Conservation (phyloP, 53 echinoderm and acorn worm species). For the Echinometra lucunter region DNA sequence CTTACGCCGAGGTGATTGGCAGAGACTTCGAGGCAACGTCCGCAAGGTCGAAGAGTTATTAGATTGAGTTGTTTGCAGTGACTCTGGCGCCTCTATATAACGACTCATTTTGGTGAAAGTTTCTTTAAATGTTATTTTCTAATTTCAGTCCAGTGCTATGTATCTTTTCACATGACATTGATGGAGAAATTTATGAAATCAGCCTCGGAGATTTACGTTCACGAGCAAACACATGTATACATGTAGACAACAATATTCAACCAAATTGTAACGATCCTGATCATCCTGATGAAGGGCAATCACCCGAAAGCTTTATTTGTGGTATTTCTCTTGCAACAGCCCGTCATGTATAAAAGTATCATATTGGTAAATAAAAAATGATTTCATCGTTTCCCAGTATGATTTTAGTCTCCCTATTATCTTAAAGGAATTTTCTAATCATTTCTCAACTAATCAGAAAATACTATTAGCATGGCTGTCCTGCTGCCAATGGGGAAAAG, state of each 20-base stretch:
- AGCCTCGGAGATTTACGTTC: too few relatives aligned
- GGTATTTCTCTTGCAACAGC: too few relatives aligned
- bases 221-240: too few relatives aligned
- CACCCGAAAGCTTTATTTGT: too few relatives aligned
- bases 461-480: too few relatives aligned
- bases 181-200: neutral
- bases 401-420: too few relatives aligned
- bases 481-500: too few relatives aligned
- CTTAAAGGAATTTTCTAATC: too few relatives aligned
- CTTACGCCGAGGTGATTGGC: neutral
- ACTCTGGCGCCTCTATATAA: neutral
- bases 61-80: neutral
- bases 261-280: too few relatives aligned
- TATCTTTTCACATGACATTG: neutral
- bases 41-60: neutral
- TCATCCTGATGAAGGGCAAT: too few relatives aligned
- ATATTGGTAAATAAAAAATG: neutral
- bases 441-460: too few relatives aligned
- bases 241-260: too few relatives aligned
- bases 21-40: neutral
- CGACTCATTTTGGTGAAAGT: neutral
- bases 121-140: neutral
- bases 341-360: neutral
- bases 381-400: neutral
- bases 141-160: neutral